Evolutionary conservation across 2,113 vertebrate species (phyloP).

Genomic region (Proteles cristata): DNA sequence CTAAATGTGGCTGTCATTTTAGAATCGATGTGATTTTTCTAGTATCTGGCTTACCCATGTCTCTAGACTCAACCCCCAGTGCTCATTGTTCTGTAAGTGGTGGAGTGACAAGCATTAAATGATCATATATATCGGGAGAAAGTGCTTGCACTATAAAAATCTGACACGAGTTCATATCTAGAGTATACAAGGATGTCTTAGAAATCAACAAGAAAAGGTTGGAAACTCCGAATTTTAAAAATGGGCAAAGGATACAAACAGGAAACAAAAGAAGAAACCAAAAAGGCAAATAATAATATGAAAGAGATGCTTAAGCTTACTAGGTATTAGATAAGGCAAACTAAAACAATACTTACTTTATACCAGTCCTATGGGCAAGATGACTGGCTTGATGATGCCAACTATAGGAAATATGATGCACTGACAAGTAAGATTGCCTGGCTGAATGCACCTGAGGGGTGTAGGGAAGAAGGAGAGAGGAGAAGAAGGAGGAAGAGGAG

Average conservation of each 20-base stretch:
- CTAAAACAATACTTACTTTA: not conserved
- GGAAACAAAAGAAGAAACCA: not conserved
- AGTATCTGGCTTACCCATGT: not conserved
- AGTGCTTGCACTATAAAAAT: not conserved
- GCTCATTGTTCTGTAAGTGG: not conserved
- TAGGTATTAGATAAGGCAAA: not conserved
- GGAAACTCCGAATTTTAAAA: not conserved
- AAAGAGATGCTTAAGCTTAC: not conserved
- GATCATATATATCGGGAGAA: not conserved
- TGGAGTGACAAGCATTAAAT: not conserved
- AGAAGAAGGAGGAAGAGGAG: not conserved
- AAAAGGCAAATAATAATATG: not conserved
- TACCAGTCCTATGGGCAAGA: not conserved
- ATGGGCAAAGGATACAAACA: not conserved
- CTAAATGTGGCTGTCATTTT: too few species aligned
- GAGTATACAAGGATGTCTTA: not conserved
- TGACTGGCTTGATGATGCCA: not conserved
- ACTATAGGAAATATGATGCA: not conserved
- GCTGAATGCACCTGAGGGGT: not conserved
- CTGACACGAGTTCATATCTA: not conserved
- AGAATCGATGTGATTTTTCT: not conserved
- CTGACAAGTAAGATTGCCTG: not conserved
- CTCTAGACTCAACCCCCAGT: not conserved
- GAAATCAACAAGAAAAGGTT: not conserved
- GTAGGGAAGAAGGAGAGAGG: too few species aligned